phyloP scores from a whole-genome alignment of 2,888 invertebrate genomes.

The Sarcophaga caerulescens region DNA sequence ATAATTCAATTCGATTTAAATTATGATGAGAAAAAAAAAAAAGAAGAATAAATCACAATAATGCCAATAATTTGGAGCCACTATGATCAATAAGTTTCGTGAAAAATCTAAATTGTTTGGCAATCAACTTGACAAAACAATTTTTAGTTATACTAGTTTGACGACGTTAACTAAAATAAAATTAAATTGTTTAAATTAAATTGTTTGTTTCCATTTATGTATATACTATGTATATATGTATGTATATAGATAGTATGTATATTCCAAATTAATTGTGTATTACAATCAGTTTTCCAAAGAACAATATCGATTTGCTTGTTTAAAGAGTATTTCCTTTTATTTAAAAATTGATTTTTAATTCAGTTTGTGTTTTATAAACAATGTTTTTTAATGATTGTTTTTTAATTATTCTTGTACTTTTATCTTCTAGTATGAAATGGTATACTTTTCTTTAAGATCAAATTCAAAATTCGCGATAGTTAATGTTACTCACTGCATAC shows the following conservation, averaged over 20 bases:
- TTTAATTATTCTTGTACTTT: too few relatives aligned
- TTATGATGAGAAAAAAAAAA: slow-evolving; percentile 47
- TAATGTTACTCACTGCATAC: too few relatives aligned
- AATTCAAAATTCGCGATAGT: too few relatives aligned
- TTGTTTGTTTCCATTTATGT: too few relatives aligned
- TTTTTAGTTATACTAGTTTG: slow-evolving; percentile 62
- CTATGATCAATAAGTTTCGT: slow-evolving; percentile 82
- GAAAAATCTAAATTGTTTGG: slow-evolving; percentile 82
- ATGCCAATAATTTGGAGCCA: slow-evolving; percentile 82
- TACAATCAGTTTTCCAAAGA: slow-evolving; percentile 20
- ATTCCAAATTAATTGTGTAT: slow-evolving; percentile 18
- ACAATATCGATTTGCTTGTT: slow-evolving; percentile 31
- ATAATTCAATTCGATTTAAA: slow-evolving; percentile 68
- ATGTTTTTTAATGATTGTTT: too few relatives aligned
- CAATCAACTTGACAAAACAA: slow-evolving; percentile 82
- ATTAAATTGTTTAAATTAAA: slow-evolving; percentile 25
- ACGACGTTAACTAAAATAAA: slow-evolving; percentile 22
- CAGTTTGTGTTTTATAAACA: not conserved
- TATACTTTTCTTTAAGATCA: too few relatives aligned
- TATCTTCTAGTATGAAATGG: too few relatives aligned
- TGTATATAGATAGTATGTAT: too few relatives aligned
- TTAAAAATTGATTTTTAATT: not conserved
- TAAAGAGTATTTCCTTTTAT: not conserved
- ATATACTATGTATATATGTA: too few relatives aligned
- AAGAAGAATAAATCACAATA: slow-evolving; percentile 70